phyloP scores from a whole-genome alignment of 2,113 vertebrate genomes.

The Glaucidium brasilianum region DNA sequence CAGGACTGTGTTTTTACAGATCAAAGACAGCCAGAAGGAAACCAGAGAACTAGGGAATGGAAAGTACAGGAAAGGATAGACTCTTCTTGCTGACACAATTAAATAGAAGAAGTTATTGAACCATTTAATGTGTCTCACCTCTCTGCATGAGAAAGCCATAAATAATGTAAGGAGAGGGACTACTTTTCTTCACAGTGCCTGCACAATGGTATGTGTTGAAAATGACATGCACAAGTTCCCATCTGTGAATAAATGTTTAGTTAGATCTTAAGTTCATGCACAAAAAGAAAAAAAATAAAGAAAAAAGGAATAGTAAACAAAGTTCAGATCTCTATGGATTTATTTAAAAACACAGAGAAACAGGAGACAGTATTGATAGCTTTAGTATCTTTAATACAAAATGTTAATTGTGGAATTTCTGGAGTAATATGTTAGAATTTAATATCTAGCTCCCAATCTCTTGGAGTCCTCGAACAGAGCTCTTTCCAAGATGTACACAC shows the following conservation, averaged over 20 bases:
- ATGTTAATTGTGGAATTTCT: background rate
- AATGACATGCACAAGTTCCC: background rate
- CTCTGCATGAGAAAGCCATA: constrained; percentile 31
- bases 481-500: background rate
- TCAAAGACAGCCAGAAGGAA: constrained; percentile 4
- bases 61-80: constrained; percentile 12
- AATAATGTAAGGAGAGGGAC: constrained; percentile 39
- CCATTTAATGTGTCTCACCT: constrained; percentile 42
- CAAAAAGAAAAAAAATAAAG: background rate
- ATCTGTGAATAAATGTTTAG: background rate
- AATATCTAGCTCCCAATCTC: background rate
- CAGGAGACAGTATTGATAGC: background rate
- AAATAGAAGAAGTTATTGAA: constrained; percentile 50
- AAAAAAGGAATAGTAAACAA: background rate
- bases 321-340: background rate
- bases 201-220: constrained; percentile 7
- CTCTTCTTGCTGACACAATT: constrained; percentile 28
- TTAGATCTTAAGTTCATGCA: background rate
- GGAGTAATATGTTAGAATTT: background rate
- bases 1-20: background rate
- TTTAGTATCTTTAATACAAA: background rate
- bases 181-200: background rate
- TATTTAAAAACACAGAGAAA: background rate
- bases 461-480: background rate
- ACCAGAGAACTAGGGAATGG: background rate